Base-by-base conservation (phyloP, 1,140 invertebrate species). In the Gonioctena quinquepunctata region DNA sequence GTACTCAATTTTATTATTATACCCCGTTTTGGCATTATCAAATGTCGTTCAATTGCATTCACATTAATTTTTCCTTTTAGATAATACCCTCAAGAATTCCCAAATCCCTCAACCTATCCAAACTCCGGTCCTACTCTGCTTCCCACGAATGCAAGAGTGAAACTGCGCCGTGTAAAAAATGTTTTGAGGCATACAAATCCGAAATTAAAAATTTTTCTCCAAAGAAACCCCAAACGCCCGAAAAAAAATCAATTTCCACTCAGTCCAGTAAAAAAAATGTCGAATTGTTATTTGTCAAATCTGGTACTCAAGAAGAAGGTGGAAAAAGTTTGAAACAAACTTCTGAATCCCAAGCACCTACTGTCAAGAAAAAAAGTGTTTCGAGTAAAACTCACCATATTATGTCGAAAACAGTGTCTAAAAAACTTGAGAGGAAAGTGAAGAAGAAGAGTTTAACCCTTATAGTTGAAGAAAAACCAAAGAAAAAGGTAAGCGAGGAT, bases 1-100 rank as follows among this genome's bases (percentile, higher is more conserved):
- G 84, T 83, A 54, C 69, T 61, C 19, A 11, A 16, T 42, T 59
- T 67, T 52, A 13, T 18, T 25, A n/a, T n/a, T n/a, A n/a, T n/a
- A n/a, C n/a, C n/a, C n/a, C n/a, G n/a, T n/a, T n/a, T n/a, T n/a
- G n/a, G 52, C n/a, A 23, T 54, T 54, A 16, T 16, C 5, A n/a
- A 42, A 42, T 42, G 11, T 42, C 33, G 0, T 13, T n/a, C 33
- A 54, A 7, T 42, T 42, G 33, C 33, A 42, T 7, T 42, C 25
- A 22, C n/a, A 26, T 60, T 26, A 27, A 23, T 64, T 49, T 28
- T 48, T n/a, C 11, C 27, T 64, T 64, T 23, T 64, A 64, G 61
- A 64, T 48, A 48, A 18, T 42, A 5, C 61, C 18, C 21, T 22
- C 7, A 18, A 64, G 26, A 42, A 64, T 48, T 25, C 42, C 28